Evolutionary conservation across 2,113 vertebrate genomes (phyloP).

Genomic region (Phrynosoma blainvillii): DNA sequence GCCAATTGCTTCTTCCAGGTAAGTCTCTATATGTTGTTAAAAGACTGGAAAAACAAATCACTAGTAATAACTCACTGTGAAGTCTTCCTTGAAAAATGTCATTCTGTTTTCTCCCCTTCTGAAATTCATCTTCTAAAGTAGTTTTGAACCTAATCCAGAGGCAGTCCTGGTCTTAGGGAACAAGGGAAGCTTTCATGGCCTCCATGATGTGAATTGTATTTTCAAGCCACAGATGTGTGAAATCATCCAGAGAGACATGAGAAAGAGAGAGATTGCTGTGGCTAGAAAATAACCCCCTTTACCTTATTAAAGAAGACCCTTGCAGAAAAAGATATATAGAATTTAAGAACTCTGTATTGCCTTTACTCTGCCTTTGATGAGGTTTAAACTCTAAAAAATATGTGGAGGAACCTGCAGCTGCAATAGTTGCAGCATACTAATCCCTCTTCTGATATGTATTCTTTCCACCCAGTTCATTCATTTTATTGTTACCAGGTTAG

Average conservation of each 20-base stretch:
- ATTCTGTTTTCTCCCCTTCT: neutral
- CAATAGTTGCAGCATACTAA: neutral
- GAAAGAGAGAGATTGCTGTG: neutral
- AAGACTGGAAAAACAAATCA: neutral
- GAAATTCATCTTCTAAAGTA: neutral
- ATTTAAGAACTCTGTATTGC: neutral
- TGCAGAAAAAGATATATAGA: neutral
- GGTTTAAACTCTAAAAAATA: neutral
- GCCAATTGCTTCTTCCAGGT: neutral
- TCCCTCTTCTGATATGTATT: neutral
- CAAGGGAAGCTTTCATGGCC: neutral
- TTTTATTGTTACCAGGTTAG: neutral
- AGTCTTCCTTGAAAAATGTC: neutral
- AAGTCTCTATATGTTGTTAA: neutral
- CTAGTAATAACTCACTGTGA: neutral
- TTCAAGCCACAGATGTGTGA: neutral
- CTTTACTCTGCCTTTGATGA: neutral
- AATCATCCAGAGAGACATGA: constrained; percentile 5
- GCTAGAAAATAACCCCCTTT: neutral
- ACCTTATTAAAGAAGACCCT: neutral
- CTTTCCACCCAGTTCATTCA: neutral
- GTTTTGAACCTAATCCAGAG: constrained; percentile 8
- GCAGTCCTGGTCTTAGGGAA: neutral
- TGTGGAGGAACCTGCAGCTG: neutral
- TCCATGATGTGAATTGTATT: constrained; percentile 1